phyloP scores from a whole-genome alignment of 2,888 invertebrate species.

The Amblyjoppa proteus region DNA sequence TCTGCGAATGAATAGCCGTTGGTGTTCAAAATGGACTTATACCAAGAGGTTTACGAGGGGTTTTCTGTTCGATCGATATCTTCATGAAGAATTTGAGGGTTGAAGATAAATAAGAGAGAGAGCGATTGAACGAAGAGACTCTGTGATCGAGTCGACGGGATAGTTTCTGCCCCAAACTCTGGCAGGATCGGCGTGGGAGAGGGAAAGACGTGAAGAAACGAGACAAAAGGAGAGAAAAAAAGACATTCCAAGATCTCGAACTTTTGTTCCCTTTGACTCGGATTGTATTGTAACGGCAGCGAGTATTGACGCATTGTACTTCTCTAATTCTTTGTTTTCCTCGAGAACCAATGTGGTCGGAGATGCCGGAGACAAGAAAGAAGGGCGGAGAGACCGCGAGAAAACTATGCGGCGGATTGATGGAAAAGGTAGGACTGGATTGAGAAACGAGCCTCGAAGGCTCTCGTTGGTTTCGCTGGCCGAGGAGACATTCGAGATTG shows the following conservation, averaged over 20 bases:
- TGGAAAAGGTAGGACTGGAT: conserved; percentile 1
- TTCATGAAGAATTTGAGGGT: background rate
- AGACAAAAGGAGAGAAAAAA: too few species aligned
- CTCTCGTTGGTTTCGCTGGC: background rate
- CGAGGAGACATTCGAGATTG: background rate
- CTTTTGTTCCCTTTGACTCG: conserved; percentile 1
- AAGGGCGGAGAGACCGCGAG: background rate
- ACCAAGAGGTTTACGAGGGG: too few species aligned
- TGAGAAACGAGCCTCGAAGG: background rate
- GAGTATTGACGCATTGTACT: conserved; percentile 1
- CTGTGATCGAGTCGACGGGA: background rate
- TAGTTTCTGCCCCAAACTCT: background rate
- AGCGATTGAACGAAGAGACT: background rate
- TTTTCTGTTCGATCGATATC: too few species aligned
- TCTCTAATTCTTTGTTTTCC: conserved; percentile 15
- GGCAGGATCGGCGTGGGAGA: too few species aligned
- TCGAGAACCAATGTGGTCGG: conserved; percentile 15
- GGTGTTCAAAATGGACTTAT: too few species aligned
- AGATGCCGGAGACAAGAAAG: background rate
- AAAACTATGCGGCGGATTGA: background rate
- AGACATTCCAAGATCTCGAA: too few species aligned
- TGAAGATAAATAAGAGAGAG: conserved; percentile 4
- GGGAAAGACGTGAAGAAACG: background rate
- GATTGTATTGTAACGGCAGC: background rate
- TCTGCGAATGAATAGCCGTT: too few species aligned